A percentile compares a stretch with the other conserved stretches of the same genome.
These are phyloP conservation scores for Tiliqua scincoides DNA, from an alignment of 2,113 vertebrate species.

Conservation along the genomic window DNA sequence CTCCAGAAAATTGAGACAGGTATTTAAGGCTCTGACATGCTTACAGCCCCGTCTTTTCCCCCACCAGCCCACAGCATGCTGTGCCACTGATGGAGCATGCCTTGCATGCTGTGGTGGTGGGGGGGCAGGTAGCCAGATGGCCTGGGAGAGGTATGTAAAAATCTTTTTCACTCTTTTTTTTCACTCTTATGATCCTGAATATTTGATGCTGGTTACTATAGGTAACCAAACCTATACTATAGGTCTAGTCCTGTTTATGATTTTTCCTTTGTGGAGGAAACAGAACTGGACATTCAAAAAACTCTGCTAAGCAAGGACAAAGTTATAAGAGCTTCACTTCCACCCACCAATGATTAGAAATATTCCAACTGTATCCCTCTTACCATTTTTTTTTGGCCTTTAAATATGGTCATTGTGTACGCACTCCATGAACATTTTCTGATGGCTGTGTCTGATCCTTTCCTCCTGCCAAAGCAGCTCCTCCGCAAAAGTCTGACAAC, in stretches of 20 bases:
- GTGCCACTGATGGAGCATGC: no score
- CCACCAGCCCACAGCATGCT: no score
- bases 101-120: no score
- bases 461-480: conserved; percentile 6
- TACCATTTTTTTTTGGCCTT: background rate
- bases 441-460: background rate
- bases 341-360: background rate
- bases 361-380: background rate
- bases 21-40: background rate
- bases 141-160: no score
- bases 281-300: background rate
- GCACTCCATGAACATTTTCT: background rate
- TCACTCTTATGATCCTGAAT: background rate
- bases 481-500: conserved; percentile 10
- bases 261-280: background rate
- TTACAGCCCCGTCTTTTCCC: background rate
- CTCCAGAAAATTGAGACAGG: background rate
- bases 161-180: no score
- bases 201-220: background rate
- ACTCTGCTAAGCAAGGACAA: background rate
- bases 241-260: background rate
- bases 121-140: no score
- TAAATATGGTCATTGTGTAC: background rate
- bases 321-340: background rate
- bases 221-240: no score